A percentile compares a stretch with the other conserved stretches of the same genome.
Evolutionary conservation across 2,797 vertebrate genomes (phyloP).

Genomic region (Atherinosoma microstoma): DNA sequence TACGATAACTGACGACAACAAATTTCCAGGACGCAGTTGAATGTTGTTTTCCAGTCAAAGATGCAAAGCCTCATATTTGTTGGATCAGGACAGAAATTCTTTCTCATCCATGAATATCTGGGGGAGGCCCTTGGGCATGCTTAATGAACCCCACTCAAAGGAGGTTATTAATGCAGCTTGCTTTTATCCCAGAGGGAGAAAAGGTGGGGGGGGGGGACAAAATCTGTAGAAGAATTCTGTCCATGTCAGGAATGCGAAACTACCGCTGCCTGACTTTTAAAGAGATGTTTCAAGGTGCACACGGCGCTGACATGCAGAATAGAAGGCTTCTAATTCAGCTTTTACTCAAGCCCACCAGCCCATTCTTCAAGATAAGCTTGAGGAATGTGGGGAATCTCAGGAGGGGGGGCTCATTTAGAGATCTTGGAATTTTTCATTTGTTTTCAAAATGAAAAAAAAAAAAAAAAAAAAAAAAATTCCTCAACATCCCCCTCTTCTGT

Average conservation of each 20-base stretch:
- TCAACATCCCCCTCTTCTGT: no score
- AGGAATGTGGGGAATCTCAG: slow-evolving; percentile 87
- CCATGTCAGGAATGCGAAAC: slow-evolving; percentile 84
- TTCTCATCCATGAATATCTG: slow-evolving; percentile 62
- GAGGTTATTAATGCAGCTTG: slow-evolving; percentile 60
- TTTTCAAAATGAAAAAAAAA: no score
- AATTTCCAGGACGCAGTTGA: neutral
- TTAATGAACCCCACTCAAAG: slow-evolving; percentile 65
- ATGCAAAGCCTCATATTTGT: slow-evolving; percentile 36
- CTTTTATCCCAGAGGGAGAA: slow-evolving; percentile 75
- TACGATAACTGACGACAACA: slow-evolving; percentile 6
- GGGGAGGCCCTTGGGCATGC: slow-evolving; percentile 56
- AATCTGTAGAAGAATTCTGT: slow-evolving; percentile 76
- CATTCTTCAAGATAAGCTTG: slow-evolving; percentile 89
- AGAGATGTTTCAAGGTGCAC: slow-evolving; percentile 85
- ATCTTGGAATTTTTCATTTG: no score
- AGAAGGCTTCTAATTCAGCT: slow-evolving; percentile 80
- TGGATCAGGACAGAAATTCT: slow-evolving; percentile 53
- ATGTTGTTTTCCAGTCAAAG: slow-evolving; percentile 27
- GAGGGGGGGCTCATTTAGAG: no score
- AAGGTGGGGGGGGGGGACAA: neutral
- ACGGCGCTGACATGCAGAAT: slow-evolving; percentile 68
- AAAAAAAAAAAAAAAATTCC: no score
- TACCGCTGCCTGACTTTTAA: slow-evolving; percentile 73
- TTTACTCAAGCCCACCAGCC: slow-evolving; percentile 80